Percentiles rank a stretch among this genome's conserved stretches.
These are phyloP conservation scores for Sus cebifrons DNA, from an alignment of 2,797 vertebrate genomes.

Conservation along the genomic window DNA sequence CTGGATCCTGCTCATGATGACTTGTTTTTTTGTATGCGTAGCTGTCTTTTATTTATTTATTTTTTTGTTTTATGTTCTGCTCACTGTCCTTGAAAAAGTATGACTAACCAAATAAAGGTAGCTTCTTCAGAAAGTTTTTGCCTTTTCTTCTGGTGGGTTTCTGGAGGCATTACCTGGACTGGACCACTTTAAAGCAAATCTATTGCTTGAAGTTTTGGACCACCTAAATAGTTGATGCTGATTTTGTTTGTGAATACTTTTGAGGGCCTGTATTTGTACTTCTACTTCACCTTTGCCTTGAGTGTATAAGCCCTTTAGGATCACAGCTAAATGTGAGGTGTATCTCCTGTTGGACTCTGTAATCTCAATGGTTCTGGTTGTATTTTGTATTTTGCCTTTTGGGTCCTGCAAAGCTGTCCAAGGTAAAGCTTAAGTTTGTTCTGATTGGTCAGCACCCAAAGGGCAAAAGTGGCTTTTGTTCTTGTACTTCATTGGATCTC, in stretches of 20 bases:
- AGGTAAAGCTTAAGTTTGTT: not conserved
- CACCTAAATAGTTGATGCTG: not conserved
- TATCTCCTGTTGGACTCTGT: not conserved
- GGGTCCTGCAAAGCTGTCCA: not conserved
- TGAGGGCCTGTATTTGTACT: not conserved
- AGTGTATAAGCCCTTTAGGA: not conserved
- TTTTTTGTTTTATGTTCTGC: not conserved
- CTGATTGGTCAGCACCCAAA: not conserved
- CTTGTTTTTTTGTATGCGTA: slow-evolving; percentile 43
- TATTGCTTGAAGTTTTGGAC: slow-evolving; percentile 26
- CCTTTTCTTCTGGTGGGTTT: slow-evolving; percentile 49
- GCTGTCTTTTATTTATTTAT: not conserved
- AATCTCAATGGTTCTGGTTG: not conserved
- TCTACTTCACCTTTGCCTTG: slow-evolving; percentile 31
- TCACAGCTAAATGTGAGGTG: not conserved
- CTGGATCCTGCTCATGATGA: slow-evolving; percentile 14
- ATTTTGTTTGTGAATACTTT: not conserved
- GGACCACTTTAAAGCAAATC: slow-evolving; percentile 58
- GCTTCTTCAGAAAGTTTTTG: slow-evolving; percentile 51
- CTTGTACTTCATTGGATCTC: not conserved
- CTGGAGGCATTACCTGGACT: not conserved
- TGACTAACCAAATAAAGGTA: not conserved
- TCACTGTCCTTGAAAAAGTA: slow-evolving; percentile 50
- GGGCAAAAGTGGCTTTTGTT: slow-evolving; percentile 45
- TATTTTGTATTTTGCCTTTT: slow-evolving; percentile 60